Conservation (phyloP, 2,113 vertebrate species). For the Elaphurus davidianus region DNA sequence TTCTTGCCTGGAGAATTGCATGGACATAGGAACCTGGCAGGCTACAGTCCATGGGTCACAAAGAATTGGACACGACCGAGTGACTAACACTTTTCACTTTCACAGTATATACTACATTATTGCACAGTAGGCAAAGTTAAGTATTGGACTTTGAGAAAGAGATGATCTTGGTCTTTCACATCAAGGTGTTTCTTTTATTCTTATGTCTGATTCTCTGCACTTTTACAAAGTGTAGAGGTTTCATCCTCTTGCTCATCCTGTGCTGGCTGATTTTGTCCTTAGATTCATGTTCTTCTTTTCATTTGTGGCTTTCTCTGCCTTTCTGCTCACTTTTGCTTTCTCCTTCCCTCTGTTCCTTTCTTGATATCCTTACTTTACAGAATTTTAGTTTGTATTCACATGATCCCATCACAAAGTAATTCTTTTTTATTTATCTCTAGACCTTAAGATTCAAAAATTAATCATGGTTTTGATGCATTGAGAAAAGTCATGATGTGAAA, state of each 20-base stretch:
- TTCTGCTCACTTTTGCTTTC: not conserved
- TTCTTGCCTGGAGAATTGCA: not conserved
- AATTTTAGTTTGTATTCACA: slow-evolving; percentile 7
- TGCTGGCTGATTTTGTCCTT: not conserved
- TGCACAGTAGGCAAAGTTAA: not conserved
- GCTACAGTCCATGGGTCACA: not conserved
- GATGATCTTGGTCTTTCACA: not conserved
- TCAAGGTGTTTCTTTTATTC: not conserved
- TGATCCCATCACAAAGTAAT: not conserved
- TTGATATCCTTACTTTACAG: not conserved
- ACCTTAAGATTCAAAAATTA: not conserved
- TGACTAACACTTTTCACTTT: not conserved
- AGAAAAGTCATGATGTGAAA: not conserved
- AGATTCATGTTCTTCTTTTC: not conserved
- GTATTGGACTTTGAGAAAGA: not conserved
- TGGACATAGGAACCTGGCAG: not conserved
- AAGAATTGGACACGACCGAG: not conserved
- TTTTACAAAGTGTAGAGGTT: not conserved
- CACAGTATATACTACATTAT: not conserved
- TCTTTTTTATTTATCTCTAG: not conserved
- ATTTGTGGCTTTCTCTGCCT: not conserved
- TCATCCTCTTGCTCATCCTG: not conserved
- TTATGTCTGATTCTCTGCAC: not conserved
- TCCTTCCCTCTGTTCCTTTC: not conserved
- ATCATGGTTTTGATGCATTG: not conserved